These are phyloP conservation scores for Sarcoramphus papa DNA, from an alignment of 2,797 vertebrate genomes.

Conservation along the genomic window DNA sequence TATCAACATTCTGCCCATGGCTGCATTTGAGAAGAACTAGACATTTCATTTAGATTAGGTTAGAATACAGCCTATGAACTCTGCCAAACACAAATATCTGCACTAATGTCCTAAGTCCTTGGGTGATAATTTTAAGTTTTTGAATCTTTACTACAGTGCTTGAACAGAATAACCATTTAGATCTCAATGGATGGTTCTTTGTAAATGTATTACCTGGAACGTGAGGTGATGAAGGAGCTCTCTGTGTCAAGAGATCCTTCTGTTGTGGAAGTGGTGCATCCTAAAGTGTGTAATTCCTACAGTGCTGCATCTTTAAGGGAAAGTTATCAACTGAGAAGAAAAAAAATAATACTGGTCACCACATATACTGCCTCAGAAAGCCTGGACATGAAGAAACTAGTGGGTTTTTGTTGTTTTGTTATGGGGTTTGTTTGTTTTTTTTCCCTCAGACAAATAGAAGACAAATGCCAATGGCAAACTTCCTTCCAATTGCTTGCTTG, in stretches of 20 bases:
- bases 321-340: neutral
- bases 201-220: neutral
- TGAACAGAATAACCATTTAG: neutral
- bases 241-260: neutral
- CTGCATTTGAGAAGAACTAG: neutral
- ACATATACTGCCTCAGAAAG: neutral
- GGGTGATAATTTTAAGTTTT: neutral
- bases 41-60: neutral
- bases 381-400: neutral
- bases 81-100: neutral
- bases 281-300: neutral
- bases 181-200: neutral
- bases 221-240: neutral
- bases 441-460: neutral
- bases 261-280: neutral
- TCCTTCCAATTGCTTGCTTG: neutral
- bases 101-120: neutral
- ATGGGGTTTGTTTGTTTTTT: neutral
- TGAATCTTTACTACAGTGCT: neutral
- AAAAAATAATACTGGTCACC: neutral
- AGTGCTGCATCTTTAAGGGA: neutral
- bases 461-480: neutral
- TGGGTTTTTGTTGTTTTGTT: neutral
- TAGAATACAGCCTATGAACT: neutral
- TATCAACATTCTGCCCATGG: neutral